phyloP scores from a whole-genome alignment of 30 jellyfish, hydroid and myxozoan genomes.

The Cassiopea andromeda region DNA sequence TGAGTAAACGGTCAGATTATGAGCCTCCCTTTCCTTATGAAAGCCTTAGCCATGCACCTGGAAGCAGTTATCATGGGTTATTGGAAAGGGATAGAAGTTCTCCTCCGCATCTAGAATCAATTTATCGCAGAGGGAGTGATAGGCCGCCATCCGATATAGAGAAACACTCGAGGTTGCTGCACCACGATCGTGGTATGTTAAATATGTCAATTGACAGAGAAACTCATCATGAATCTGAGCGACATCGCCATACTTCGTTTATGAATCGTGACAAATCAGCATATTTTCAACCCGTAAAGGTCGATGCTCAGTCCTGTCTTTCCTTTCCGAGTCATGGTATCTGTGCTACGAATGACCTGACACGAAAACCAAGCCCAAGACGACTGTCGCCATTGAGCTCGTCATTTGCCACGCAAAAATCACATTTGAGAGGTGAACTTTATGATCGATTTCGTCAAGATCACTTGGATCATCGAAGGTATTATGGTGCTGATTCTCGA shows the following conservation, averaged over 20 bases:
- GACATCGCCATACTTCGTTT: conserved; percentile 69
- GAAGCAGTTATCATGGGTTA: conserved; percentile 43
- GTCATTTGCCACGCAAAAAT: conserved; percentile 46
- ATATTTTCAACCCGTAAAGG: conserved; percentile 64
- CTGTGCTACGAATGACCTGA: conserved; percentile 27
- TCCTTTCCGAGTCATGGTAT: conserved; percentile 50
- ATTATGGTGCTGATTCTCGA: conserved; percentile 39
- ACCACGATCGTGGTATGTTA: conserved; percentile 48
- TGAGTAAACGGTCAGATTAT: conserved; percentile 47
- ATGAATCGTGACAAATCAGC: conserved; percentile 69
- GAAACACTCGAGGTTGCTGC: conserved; percentile 41
- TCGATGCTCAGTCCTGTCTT: conserved; percentile 37
- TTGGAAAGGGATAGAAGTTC: conserved; percentile 70
- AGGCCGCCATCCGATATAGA: conserved; percentile 44
- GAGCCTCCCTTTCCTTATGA: conserved; percentile 58
- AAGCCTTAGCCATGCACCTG: conserved; percentile 46
- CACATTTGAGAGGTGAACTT: conserved; percentile 57
- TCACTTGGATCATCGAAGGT: conserved; percentile 57
- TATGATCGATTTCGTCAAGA: conserved; percentile 60
- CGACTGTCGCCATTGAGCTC: conserved; percentile 61
- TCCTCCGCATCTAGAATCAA: conserved; percentile 72
- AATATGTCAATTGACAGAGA: conserved; percentile 69
- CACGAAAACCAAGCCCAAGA: conserved; percentile 70
- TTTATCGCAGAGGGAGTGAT: conserved; percentile 65
- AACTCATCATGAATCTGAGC: conserved; percentile 61